Evolutionary conservation across 2,113 vertebrate genomes (phyloP), one percentile per base, ranked within the genome.

Genomic region (Ovis canadensis): DNA sequence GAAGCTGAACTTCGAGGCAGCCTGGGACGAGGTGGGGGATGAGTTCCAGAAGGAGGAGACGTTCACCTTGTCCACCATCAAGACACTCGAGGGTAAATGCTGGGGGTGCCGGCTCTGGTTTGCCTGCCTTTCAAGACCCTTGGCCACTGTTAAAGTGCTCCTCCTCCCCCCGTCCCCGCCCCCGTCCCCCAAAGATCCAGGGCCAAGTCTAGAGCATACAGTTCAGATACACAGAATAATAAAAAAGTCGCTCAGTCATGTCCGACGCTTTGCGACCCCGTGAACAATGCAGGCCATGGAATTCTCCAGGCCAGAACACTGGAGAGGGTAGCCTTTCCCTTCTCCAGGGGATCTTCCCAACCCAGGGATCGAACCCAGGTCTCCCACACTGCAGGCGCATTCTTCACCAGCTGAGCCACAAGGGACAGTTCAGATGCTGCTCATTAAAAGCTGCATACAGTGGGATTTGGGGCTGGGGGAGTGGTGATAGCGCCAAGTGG

Each of bases 31-130:
- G 97, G 99, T 99, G 23, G 99, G 99, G 90, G 99, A 99, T 0
- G 99, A 99, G 54, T 99, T 99, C 96, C 99, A 99, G 97, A 99
- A 99, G 90, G 99, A 99, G 94, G 99, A 99, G 83, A 99, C 99
- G 7, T 99, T 99, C 96, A 99, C 99, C 25, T 98, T 99, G 74
- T 99, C 99, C 50, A 98, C 99, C 85, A 98, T 99, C 98, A 99
- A 99, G 98, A 99, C 99, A 9, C 98, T 99, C 50, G 99, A 99
- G 98, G 99, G 99, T 99, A 98, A 98, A 29, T 14, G 33, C 80
- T 25, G 50, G 19, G 33, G 33, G 3, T 54, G 78, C 48, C 0
- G 1, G 29, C 21, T 33, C 17, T 3, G 5, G 31, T 12, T 52
- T n/a, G 10, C 31, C 12, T 7, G 81, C 33, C 50, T 36, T n/a